Percentiles rank a stretch among this genome's conserved stretches.
Evolutionary conservation across 2,797 vertebrate species (phyloP).

Genomic region (Decapterus maruadsi): DNA sequence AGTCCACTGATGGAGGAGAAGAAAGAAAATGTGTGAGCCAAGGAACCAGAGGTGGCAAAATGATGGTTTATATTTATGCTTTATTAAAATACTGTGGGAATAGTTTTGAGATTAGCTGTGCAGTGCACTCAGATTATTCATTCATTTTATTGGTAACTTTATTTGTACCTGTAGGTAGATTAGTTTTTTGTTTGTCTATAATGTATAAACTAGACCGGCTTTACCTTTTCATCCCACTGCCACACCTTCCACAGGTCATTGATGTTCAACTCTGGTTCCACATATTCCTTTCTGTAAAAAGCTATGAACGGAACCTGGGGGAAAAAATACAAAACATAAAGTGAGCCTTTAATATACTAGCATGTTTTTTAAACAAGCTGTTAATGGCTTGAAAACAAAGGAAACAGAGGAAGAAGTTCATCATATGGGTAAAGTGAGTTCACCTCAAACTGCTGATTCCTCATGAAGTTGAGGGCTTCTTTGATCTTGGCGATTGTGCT

Average conservation of each 20-base stretch:
- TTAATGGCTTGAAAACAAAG: background rate
- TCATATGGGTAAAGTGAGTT: background rate
- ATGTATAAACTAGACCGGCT: background rate
- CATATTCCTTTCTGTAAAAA: constrained; percentile 99
- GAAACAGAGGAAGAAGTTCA: background rate
- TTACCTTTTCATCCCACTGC: constrained; percentile 99
- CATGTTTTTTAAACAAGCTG: background rate
- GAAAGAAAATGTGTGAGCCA: background rate
- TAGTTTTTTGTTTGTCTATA: background rate
- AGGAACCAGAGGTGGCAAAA: background rate
- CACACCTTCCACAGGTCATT: constrained; percentile 99
- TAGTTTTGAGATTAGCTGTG: background rate
- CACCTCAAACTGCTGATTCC: constrained; percentile 98
- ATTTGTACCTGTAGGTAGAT: no score
- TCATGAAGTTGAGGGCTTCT: constrained; percentile 98
- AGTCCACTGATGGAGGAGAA: constrained; percentile 89
- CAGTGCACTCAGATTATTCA: background rate
- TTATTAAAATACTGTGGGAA: no score
- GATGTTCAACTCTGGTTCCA: constrained; percentile 98
- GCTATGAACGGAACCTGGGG: constrained; percentile 97
- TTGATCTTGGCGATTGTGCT: constrained; percentile 99
- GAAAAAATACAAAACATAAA: background rate
- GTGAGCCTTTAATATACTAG: background rate
- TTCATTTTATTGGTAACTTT: no score
- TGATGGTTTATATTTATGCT: background rate